Evolutionary conservation across 2,797 vertebrate species (phyloP).

Genomic region (Clarias pachynema): DNA sequence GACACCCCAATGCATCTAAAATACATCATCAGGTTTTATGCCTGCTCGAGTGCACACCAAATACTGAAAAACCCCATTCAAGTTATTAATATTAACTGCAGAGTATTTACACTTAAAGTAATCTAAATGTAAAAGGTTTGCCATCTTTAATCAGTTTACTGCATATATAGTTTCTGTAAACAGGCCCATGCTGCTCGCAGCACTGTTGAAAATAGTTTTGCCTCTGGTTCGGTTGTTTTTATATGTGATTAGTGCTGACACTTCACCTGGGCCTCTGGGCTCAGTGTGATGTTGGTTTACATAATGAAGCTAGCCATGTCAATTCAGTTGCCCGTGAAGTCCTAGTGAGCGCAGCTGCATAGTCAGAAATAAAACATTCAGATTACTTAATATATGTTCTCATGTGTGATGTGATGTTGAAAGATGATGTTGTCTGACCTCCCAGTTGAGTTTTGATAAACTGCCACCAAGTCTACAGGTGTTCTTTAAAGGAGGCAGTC

Average conservation of each 20-base stretch:
- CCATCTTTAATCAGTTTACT: too few species aligned
- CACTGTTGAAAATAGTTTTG: background rate
- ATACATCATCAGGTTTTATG: too few species aligned
- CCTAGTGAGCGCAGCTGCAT: background rate
- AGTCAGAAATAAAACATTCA: background rate
- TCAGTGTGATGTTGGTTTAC: conserved; percentile 1
- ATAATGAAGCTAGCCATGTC: background rate
- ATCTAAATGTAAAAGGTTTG: too few species aligned
- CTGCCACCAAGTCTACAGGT: background rate
- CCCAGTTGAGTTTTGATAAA: background rate
- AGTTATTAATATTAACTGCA: too few species aligned
- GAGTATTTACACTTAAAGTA: too few species aligned
- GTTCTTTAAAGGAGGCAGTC: background rate
- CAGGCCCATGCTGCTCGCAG: background rate
- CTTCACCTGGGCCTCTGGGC: background rate
- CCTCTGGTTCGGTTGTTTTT: background rate
- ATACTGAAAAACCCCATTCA: too few species aligned
- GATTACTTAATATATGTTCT: background rate
- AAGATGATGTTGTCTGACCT: background rate
- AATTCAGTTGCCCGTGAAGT: background rate
- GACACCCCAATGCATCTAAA: too few species aligned
- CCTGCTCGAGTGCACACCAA: too few species aligned
- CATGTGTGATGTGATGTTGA: background rate
- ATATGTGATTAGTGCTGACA: background rate
- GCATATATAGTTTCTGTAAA: background rate